Percentiles rank a stretch among this genome's conserved stretches.
Evolutionary conservation across 2,888 invertebrate genomes (phyloP).

Genomic region (Lepidocyrtoides sp.): DNA sequence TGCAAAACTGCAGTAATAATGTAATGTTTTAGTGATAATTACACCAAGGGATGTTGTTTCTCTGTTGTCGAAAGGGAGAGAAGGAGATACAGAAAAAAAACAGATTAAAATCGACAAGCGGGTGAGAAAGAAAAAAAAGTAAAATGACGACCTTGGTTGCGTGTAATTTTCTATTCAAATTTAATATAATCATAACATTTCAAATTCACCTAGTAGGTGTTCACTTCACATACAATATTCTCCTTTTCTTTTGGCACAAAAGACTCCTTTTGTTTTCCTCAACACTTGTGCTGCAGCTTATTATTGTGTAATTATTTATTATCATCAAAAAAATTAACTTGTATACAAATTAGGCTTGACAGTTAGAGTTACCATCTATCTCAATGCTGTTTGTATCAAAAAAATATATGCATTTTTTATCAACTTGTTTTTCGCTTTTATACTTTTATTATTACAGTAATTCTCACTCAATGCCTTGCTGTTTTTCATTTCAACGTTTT

Average conservation of each 20-base stretch:
- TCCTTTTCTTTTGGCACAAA: conserved; percentile 37
- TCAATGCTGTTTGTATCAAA: not conserved
- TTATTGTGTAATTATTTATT: conserved; percentile 21
- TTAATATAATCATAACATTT: not conserved
- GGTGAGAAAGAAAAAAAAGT: not conserved
- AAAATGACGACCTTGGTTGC: conserved; percentile 46
- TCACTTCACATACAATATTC: not conserved
- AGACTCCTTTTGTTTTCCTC: not conserved
- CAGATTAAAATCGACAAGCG: conserved; percentile 52
- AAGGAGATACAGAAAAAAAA: too few relatives aligned
- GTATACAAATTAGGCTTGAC: conserved; percentile 51
- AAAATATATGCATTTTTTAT: not conserved
- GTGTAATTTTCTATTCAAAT: conserved; percentile 3
- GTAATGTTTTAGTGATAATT: conserved; percentile 12
- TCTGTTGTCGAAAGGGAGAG: conserved; percentile 3
- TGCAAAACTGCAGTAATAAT: conserved; percentile 9
- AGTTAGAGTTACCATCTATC: not conserved
- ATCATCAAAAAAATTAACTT: conserved; percentile 33
- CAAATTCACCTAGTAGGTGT: not conserved
- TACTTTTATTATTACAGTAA: not conserved
- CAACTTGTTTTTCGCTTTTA: not conserved
- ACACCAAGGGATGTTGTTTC: conserved; percentile 3
- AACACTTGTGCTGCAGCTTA: not conserved
- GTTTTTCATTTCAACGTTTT: not conserved
- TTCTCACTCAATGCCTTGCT: not conserved